Conservation (phyloP, 1,140 invertebrate genomes). For the Asbolus verrucosus region DNA sequence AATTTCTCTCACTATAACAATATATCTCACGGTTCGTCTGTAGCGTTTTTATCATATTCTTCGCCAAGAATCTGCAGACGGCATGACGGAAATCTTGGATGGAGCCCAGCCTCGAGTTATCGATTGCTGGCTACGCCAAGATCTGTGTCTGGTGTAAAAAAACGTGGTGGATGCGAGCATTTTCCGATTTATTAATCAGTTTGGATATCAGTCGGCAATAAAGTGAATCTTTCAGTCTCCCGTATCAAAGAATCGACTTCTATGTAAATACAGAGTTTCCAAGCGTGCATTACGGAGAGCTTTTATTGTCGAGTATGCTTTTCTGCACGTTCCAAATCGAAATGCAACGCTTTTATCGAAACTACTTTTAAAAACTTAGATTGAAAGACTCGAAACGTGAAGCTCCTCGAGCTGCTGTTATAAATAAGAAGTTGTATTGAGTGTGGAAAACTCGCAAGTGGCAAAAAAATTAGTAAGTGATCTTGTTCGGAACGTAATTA, state of each 20-base stretch:
- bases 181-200: slow-evolving; percentile 16
- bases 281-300: slow-evolving; percentile 24
- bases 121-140: neutral
- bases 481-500: neutral
- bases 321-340: slow-evolving; percentile 17
- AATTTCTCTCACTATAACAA: slow-evolving; percentile 26
- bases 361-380: slow-evolving; percentile 38
- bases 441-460: neutral
- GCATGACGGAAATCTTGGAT: slow-evolving; percentile 27
- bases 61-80: slow-evolving; percentile 28
- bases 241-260: too few species aligned
- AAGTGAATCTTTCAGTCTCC: too few species aligned
- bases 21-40: slow-evolving; percentile 14
- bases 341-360: slow-evolving; percentile 35
- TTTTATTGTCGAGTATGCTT: slow-evolving; percentile 36
- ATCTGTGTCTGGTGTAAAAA: slow-evolving; percentile 5
- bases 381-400: slow-evolving; percentile 17
- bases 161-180: neutral
- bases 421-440: neutral
- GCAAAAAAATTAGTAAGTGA: neutral
- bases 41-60: slow-evolving; percentile 32
- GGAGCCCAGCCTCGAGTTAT: slow-evolving; percentile 9
- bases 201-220: too few species aligned
- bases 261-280: slow-evolving; percentile 19
- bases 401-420: slow-evolving; percentile 13